Evolutionary conservation across 2,888 invertebrate species (phyloP).

Genomic region (Zootermopsis nevadensis): DNA sequence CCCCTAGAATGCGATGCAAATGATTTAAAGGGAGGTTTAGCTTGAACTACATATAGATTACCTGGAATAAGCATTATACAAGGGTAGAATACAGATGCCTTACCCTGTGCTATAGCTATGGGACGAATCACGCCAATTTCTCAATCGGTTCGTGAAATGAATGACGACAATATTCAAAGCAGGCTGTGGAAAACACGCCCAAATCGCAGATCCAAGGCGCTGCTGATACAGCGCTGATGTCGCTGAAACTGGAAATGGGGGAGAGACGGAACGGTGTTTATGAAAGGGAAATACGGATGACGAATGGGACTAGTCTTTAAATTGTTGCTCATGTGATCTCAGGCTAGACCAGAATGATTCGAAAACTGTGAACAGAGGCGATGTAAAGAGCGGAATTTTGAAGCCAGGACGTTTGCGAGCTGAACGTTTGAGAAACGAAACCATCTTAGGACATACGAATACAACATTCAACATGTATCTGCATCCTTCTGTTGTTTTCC

Average conservation of each 20-base stretch:
- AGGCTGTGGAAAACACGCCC: constrained; percentile 8
- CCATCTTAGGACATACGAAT: too few relatives aligned
- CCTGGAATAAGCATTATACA: constrained; percentile 32
- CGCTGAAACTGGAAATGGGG: not conserved
- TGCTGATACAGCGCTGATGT: not conserved
- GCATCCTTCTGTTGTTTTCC: too few relatives aligned
- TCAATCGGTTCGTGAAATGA: constrained; percentile 26
- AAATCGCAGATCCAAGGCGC: constrained; percentile 8
- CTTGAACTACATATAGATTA: constrained; percentile 37
- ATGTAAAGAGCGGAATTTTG: too few relatives aligned
- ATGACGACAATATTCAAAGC: constrained; percentile 32
- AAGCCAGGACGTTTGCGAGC: too few relatives aligned
- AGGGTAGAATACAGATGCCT: constrained; percentile 27
- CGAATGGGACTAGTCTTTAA: too few relatives aligned
- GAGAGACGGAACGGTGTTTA: not conserved
- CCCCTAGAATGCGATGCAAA: constrained; percentile 23
- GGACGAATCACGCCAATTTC: not conserved
- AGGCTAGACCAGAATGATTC: too few relatives aligned
- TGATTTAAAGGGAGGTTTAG: constrained; percentile 38
- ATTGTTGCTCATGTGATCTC: too few relatives aligned
- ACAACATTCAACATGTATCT: too few relatives aligned
- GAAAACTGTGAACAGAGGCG: too few relatives aligned
- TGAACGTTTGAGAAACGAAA: too few relatives aligned
- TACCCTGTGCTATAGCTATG: not conserved
- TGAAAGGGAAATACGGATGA: not conserved